Percentiles rank a stretch among this genome's conserved stretches.
These are phyloP conservation scores for Zosterops pallidus DNA, from an alignment of 2,113 vertebrate species.

Conservation along the genomic window DNA sequence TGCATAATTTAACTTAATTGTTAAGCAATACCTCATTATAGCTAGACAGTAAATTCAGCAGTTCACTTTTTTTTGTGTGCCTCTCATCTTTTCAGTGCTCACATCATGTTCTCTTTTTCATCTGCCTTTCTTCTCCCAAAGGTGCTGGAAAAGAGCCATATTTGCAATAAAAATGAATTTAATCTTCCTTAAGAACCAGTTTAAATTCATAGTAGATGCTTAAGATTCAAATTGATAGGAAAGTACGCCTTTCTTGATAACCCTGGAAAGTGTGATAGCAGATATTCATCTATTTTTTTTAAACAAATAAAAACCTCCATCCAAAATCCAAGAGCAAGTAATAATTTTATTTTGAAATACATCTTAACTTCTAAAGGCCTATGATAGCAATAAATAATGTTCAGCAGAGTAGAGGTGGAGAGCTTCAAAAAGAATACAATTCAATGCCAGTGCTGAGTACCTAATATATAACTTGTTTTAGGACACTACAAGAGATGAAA, in stretches of 20 bases:
- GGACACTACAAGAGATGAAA: neutral
- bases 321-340: neutral
- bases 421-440: neutral
- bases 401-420: neutral
- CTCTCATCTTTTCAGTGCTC: conserved; percentile 20
- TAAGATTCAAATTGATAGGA: neutral
- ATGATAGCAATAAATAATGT: neutral
- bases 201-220: neutral
- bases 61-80: conserved; percentile 43
- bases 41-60: conserved; percentile 61
- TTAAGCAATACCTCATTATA: conserved; percentile 69
- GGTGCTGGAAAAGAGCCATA: neutral
- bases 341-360: neutral
- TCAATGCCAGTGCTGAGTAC: neutral
- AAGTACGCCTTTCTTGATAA: neutral
- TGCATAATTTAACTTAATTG: conserved; percentile 78
- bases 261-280: neutral
- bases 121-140: conserved; percentile 6
- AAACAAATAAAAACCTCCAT: neutral
- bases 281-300: neutral
- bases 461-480: neutral
- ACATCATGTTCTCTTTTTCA: neutral
- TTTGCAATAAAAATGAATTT: conserved; percentile 16
- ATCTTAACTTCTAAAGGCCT: neutral
- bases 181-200: neutral